Evolutionary conservation across 2,113 vertebrate genomes (phyloP), one percentile per base, ranked within the genome.

Genomic region (Urocynchramus pylzowi): DNA sequence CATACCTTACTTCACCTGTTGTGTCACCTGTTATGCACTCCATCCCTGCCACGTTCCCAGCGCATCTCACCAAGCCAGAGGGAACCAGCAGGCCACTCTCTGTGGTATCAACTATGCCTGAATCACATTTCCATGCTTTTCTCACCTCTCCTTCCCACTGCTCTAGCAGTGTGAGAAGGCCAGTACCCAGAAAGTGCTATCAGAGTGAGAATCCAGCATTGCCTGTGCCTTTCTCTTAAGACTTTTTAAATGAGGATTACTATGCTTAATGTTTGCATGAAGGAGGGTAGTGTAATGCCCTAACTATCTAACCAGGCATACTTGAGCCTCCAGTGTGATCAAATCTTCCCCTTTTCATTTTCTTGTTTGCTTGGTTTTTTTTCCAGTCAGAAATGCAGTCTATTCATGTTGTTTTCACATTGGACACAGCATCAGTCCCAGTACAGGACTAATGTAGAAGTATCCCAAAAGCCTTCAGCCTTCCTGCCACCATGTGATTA

Each of bases 31-130:
- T 78, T 26, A 28, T 0, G 9, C 44, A 11, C 41, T 54, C 26
- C 56, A 41, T 41, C 47, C 30, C 49, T 87, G 35, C 52, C n/a
- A 26, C 0, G 0, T 8, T 19, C 30, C 44, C 4, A 0, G 10
- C 11, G 37, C 0, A 0, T 31, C 47, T 68, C 22, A 49, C 41
- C 49, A 45, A 84, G 41, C 8, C 68, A 33, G 37, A 64, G 16
- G 18, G 28, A 24, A 59, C 39, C 45, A 45, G 44, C 7, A 2
- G 42, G 33, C 33, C 35, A 56, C 11, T 21, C 57, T 74, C 94
- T 56, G 23, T 19, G 8, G 15, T 60, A 73, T 4, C 61, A 61
- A 6, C 63, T 19, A 4, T 0, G 3, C 53, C 37, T 57, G 37
- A 49, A 52, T 35, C 3, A 7, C 22, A 9, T 77, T 71, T 86